A percentile compares a stretch with the other conserved stretches of the same genome.
phyloP scores from a whole-genome alignment of 2,113 vertebrate genomes.

The Regulus satrapa region DNA sequence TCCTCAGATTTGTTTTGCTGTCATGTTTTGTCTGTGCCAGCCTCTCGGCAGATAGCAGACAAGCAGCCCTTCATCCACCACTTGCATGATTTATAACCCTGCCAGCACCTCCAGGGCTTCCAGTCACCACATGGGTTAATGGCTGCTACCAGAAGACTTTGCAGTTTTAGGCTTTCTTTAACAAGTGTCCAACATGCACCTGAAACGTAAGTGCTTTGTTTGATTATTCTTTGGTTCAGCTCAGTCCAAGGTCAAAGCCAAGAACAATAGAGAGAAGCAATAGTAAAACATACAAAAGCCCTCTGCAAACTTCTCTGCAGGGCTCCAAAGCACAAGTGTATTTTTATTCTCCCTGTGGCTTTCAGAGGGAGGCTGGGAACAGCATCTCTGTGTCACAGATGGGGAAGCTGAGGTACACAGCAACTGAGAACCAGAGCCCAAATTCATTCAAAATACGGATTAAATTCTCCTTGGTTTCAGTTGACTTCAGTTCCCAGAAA shows the following conservation, averaged over 20 bases:
- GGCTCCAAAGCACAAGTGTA: neutral
- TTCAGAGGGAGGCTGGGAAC: neutral
- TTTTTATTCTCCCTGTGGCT: neutral
- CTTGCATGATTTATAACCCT: conserved; percentile 11
- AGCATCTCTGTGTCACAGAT: neutral
- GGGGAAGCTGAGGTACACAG: neutral
- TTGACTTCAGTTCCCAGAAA: neutral
- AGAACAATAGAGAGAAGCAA: neutral
- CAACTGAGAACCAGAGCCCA: neutral
- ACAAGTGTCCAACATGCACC: neutral
- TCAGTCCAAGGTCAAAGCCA: conserved; percentile 40
- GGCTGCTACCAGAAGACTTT: neutral
- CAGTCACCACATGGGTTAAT: neutral
- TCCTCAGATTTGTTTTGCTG: conserved; percentile 5
- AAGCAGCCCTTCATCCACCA: neutral
- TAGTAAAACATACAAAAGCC: conserved; percentile 16
- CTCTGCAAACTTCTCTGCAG: neutral
- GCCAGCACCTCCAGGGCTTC: neutral
- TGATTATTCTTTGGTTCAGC: neutral
- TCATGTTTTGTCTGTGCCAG: neutral
- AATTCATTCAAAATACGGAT: neutral
- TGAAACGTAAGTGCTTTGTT: conserved; percentile 10
- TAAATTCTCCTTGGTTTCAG: neutral
- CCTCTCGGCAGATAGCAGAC: neutral
- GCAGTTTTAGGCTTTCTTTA: neutral